A percentile compares a stretch with the other conserved stretches of the same genome.
phyloP scores from a whole-genome alignment of 2,888 invertebrate species.

The Nephrotoma guestfalica region DNA sequence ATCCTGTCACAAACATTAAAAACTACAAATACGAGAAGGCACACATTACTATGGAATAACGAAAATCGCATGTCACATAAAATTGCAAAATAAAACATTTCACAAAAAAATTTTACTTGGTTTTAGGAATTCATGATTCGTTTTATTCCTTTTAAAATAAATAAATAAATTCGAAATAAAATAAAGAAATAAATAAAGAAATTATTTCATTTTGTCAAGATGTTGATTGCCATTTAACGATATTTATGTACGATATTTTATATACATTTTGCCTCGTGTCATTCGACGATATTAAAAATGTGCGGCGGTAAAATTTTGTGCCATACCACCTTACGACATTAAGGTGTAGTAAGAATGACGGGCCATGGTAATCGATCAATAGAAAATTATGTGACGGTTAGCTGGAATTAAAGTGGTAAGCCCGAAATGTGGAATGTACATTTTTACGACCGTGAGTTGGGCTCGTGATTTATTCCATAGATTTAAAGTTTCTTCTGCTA shows the following conservation, averaged over 20 bases:
- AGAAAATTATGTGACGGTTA: too few relatives aligned
- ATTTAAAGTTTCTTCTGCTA: too few relatives aligned
- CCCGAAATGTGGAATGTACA: too few relatives aligned
- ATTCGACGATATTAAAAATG: neutral
- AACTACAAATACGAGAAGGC: neutral
- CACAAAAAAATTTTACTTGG: neutral
- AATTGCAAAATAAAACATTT: neutral
- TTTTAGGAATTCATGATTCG: neutral
- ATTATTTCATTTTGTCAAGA: neutral
- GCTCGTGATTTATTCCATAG: too few relatives aligned
- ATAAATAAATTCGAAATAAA: neutral
- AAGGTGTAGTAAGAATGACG: too few relatives aligned
- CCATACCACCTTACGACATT: too few relatives aligned
- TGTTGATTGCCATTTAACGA: neutral
- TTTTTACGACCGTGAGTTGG: too few relatives aligned
- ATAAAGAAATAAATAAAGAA: neutral
- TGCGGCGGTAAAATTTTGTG: neutral
- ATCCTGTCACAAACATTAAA: neutral
- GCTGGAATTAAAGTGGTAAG: too few relatives aligned
- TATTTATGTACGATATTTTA: neutral
- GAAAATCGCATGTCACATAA: neutral
- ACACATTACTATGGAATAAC: neutral
- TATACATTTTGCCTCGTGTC: neutral
- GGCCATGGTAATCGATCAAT: too few relatives aligned
- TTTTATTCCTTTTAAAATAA: neutral